Conservation (phyloP, 2,888 invertebrate species). For the Amblyjoppa fuscipennis region DNA sequence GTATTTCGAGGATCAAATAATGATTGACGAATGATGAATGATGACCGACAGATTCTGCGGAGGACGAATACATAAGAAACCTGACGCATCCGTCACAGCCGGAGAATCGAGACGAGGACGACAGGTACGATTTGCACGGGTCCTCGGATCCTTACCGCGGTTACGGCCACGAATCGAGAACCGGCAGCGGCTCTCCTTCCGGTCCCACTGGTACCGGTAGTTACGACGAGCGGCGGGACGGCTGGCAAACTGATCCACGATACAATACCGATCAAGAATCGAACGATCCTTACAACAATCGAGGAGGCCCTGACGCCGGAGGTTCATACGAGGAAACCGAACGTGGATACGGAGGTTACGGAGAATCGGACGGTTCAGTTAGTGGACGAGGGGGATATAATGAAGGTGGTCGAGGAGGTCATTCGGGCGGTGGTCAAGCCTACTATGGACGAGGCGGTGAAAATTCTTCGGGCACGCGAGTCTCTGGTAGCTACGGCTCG, state of each 20-base stretch:
- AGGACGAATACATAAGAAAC: conserved; percentile 58
- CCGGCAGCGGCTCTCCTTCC: conserved; percentile 46
- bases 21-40: no score
- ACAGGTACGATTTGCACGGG: conserved; percentile 14
- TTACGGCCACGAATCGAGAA: conserved; percentile 30
- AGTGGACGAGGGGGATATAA: conserved; percentile 43
- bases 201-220: conserved; percentile 51
- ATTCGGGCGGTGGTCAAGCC: conserved; percentile 56
- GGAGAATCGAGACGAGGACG: conserved; percentile 38
- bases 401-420: conserved; percentile 36
- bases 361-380: neutral
- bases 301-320: neutral
- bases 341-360: conserved; percentile 31
- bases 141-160: conserved; percentile 41
- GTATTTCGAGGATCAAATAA: neutral
- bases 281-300: conserved; percentile 59
- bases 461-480: neutral
- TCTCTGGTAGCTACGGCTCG: conserved; percentile 1
- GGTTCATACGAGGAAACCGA: conserved; percentile 30
- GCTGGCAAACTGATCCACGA: conserved; percentile 32
- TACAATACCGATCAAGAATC: conserved; percentile 60
- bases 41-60: conserved; percentile 17
- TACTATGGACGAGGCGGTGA: neutral
- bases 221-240: conserved; percentile 49
- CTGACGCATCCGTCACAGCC: conserved; percentile 7